A percentile compares a stretch with the other conserved stretches of the same genome.
These are phyloP conservation scores for Darevskia nairensis DNA, from an alignment of 2,797 vertebrate species.

Conservation along the genomic window DNA sequence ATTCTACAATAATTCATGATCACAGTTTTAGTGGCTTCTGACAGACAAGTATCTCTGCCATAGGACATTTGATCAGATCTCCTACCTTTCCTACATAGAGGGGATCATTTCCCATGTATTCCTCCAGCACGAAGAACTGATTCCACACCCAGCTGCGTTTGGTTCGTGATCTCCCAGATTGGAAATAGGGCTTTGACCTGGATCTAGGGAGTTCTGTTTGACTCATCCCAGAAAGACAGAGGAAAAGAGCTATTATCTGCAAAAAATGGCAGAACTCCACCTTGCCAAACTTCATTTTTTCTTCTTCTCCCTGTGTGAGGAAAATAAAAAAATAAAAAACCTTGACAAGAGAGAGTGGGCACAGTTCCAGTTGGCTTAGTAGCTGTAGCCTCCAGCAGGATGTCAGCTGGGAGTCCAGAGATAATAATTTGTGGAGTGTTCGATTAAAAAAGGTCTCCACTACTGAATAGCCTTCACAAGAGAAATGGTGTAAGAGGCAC, in stretches of 20 bases:
- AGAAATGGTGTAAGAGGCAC: constrained; percentile 77
- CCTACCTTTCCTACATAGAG: constrained; percentile 98
- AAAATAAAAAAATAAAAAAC: constrained; percentile 65
- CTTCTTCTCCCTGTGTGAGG: constrained; percentile 71
- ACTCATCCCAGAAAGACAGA: constrained; percentile 84
- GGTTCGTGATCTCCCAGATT: constrained; percentile 84
- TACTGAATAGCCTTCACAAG: constrained; percentile 73
- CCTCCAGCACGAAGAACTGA: constrained; percentile 98
- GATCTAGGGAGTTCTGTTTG: constrained; percentile 82
- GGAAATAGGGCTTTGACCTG: constrained; percentile 78
- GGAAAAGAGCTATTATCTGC: constrained; percentile 86
- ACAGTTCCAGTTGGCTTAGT: constrained; percentile 83
- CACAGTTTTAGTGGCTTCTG: constrained; percentile 1
- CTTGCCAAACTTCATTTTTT: constrained; percentile 85
- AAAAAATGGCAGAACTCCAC: constrained; percentile 82
- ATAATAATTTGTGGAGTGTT: constrained; percentile 79
- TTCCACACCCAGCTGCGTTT: constrained; percentile 99
- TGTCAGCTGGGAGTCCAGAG: constrained; percentile 75
- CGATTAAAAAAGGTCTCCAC: constrained; percentile 74
- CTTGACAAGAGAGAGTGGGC: constrained; percentile 72
- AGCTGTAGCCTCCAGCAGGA: constrained; percentile 71
- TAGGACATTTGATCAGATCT: constrained; percentile 47
- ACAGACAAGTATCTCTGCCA: neutral
- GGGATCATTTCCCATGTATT: constrained; percentile 95
- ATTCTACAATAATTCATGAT: neutral